phyloP scores from a whole-genome alignment of 1,140 invertebrate species.

The Kradibia gibbosae region DNA sequence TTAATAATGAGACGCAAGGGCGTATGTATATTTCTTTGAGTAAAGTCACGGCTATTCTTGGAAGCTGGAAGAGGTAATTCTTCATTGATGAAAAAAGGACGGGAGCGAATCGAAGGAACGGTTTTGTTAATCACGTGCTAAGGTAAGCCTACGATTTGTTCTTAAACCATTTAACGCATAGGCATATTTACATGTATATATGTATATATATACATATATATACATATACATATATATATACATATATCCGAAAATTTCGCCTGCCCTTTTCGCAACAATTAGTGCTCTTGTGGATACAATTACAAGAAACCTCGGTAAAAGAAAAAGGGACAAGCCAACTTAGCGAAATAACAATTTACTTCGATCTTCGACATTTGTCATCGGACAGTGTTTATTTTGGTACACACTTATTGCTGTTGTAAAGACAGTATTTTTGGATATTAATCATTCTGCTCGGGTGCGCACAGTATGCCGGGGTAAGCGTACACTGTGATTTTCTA shows the following conservation, averaged over 20 bases:
- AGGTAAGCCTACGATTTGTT: too few species aligned
- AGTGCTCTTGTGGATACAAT: slow-evolving; percentile 10
- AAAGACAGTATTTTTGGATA: slow-evolving; percentile 23
- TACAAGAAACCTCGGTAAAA: slow-evolving; percentile 8
- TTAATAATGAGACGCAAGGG: slow-evolving; percentile 17
- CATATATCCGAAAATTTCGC: not conserved
- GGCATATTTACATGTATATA: too few species aligned
- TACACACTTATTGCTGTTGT: slow-evolving; percentile 8
- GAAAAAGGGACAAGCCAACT: slow-evolving; percentile 4
- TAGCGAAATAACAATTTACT: slow-evolving; percentile 4
- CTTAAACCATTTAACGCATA: too few species aligned
- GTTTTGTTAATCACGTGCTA: not conserved
- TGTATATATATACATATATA: too few species aligned
- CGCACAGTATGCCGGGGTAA: slow-evolving; percentile 58
- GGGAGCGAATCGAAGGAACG: not conserved
- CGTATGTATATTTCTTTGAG: not conserved
- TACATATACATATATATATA: too few species aligned
- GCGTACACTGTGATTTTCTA: slow-evolving; percentile 51
- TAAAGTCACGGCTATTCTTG: not conserved
- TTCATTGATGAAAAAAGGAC: not conserved
- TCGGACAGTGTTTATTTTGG: not conserved
- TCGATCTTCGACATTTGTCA: slow-evolving; percentile 4
- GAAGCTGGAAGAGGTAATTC: not conserved
- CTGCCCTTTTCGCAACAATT: slow-evolving; percentile 24
- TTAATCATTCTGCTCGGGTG: slow-evolving; percentile 42